Evolutionary conservation across 1,140 invertebrate species (phyloP).

Genomic region (Pectinophora gossypiella): DNA sequence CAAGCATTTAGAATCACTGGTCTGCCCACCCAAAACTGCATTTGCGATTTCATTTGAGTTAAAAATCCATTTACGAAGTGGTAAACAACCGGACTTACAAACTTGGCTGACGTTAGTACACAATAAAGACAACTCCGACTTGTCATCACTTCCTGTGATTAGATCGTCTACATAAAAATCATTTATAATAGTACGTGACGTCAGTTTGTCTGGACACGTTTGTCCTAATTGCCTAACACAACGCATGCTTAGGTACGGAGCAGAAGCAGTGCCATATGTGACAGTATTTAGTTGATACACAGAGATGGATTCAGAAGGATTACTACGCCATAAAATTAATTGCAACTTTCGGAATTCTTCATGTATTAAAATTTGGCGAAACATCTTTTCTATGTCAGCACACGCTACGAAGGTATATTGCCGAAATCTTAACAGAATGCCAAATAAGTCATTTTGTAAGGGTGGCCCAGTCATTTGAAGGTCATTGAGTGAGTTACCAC

Average conservation of each 20-base stretch:
- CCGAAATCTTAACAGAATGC: slow-evolving; percentile 25
- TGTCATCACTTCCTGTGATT: too few species aligned
- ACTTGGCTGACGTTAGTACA: too few species aligned
- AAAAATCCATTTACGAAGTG: too few species aligned
- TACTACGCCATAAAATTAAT: slow-evolving; percentile 44
- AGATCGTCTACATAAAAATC: slow-evolving; percentile 4
- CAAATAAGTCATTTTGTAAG: slow-evolving; percentile 44
- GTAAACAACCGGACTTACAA: too few species aligned
- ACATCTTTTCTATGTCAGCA: slow-evolving; percentile 51
- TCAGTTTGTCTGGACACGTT: slow-evolving; percentile 12
- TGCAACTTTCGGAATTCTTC: slow-evolving; percentile 35
- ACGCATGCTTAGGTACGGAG: slow-evolving; percentile 38
- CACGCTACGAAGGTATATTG: slow-evolving; percentile 37
- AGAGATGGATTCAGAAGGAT: slow-evolving; percentile 13
- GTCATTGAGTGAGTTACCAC: slow-evolving; percentile 38
- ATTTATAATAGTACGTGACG: background rate
- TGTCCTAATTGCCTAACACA: slow-evolving; percentile 33
- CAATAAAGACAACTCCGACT: too few species aligned
- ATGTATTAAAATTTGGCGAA: slow-evolving; percentile 34
- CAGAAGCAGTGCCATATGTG: slow-evolving; percentile 39
- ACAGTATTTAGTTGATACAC: too few species aligned
- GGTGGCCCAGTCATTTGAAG: slow-evolving; percentile 35
- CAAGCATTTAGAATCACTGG: background rate
- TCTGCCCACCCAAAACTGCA: too few species aligned
- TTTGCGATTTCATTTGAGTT: background rate